Percentiles rank a stretch among this genome's conserved stretches.
These are phyloP conservation scores for Acromyrmex echinatior DNA, from an alignment of 1,140 invertebrate genomes.

Conservation along the genomic window DNA sequence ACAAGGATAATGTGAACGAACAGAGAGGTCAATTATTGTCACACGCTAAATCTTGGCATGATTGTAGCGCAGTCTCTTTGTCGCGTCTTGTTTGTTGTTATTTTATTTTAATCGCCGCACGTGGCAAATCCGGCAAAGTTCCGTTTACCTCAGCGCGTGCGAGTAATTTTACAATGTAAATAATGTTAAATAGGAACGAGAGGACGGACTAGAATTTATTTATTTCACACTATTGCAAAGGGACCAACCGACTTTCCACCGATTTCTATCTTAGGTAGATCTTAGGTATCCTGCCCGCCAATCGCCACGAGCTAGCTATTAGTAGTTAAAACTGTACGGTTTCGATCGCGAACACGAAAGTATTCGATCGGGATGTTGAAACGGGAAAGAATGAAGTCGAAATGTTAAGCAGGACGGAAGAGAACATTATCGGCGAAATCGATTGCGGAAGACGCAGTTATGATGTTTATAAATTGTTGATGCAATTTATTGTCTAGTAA, in stretches of 20 bases:
- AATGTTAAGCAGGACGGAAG: constrained; percentile 26
- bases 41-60: constrained; percentile 50
- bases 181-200: constrained; percentile 82
- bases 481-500: constrained; percentile 34
- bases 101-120: constrained; percentile 68
- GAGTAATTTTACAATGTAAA: constrained; percentile 81
- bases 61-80: constrained; percentile 28
- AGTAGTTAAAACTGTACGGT: constrained; percentile 22
- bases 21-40: constrained; percentile 68
- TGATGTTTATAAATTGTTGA: constrained; percentile 39
- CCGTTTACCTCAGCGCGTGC: constrained; percentile 73
- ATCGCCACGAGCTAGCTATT: constrained; percentile 80
- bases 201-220: constrained; percentile 80
- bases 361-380: constrained; percentile 37
- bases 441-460: constrained; percentile 47
- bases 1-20: constrained; percentile 34
- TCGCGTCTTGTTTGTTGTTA: constrained; percentile 67
- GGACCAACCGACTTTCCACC: constrained; percentile 87
- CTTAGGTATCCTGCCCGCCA: constrained; percentile 83
- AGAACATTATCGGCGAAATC: constrained; percentile 63
- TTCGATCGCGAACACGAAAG: constrained; percentile 42
- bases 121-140: constrained; percentile 65
- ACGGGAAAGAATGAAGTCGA: not conserved
- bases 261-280: constrained; percentile 86
- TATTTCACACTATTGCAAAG: constrained; percentile 81